phyloP scores from a whole-genome alignment of 2,888 invertebrate species.

The Catocala fraxini region DNA sequence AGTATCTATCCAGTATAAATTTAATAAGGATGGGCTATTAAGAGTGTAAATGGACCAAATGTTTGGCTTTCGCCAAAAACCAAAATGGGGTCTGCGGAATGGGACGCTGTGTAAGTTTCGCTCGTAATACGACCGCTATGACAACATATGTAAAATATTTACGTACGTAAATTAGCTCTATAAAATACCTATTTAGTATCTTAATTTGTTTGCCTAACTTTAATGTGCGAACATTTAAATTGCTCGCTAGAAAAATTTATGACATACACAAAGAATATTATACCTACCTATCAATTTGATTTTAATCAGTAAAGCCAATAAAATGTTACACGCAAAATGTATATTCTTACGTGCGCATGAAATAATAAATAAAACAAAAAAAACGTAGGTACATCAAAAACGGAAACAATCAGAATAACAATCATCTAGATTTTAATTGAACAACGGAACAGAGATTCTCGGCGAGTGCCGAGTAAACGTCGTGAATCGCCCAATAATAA shows the following conservation, averaged over 20 bases:
- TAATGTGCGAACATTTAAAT: slow-evolving; percentile 6
- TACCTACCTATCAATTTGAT: slow-evolving; percentile 8
- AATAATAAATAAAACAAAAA: slow-evolving; percentile 16
- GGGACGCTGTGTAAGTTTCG: slow-evolving; percentile 61
- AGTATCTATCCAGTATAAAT: slow-evolving; percentile 81
- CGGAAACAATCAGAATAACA: slow-evolving; percentile 73
- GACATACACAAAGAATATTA: slow-evolving; percentile 3
- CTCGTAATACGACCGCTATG: slow-evolving; percentile 51
- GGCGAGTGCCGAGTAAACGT: slow-evolving; percentile 82
- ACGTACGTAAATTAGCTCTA: slow-evolving; percentile 19
- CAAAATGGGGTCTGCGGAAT: slow-evolving; percentile 74
- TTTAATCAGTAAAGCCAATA: slow-evolving; percentile 7
- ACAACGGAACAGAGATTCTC: slow-evolving; percentile 80
- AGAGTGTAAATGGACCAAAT: slow-evolving; percentile 76
- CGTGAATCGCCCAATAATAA: slow-evolving; percentile 88
- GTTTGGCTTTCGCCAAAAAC: slow-evolving; percentile 84
- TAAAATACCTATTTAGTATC: slow-evolving; percentile 4
- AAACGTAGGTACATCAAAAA: slow-evolving; percentile 36
- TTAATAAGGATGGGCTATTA: slow-evolving; percentile 84
- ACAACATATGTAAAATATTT: slow-evolving; percentile 37
- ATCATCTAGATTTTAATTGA: slow-evolving; percentile 81
- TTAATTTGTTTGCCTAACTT: background rate
- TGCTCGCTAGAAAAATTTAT: background rate
- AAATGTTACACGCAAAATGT: background rate
- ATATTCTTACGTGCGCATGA: background rate